A percentile compares a stretch with the other conserved stretches of the same genome.
Evolutionary conservation across 2,888 invertebrate genomes (phyloP).

Genomic region (Falcaria lacertinaria): DNA sequence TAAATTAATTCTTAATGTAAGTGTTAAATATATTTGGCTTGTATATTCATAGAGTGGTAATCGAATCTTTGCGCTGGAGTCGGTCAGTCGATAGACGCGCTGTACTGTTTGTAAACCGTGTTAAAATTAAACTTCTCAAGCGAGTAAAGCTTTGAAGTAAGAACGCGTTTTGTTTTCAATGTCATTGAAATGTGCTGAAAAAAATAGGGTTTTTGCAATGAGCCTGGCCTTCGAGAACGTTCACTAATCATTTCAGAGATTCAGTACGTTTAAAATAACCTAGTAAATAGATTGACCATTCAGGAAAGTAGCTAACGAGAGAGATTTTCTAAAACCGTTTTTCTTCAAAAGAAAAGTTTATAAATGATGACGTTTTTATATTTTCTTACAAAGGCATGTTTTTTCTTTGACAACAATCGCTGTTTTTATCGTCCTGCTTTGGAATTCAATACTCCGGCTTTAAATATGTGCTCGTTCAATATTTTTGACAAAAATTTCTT

Average conservation of each 20-base stretch:
- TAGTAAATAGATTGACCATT: slow-evolving; percentile 1
- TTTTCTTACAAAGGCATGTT: background rate
- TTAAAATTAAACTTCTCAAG: slow-evolving; percentile 22
- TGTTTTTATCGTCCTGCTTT: no score
- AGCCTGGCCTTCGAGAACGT: slow-evolving; percentile 47
- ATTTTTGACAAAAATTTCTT: no score
- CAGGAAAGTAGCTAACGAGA: no score
- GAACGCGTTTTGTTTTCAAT: slow-evolving; percentile 38
- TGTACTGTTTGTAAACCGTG: slow-evolving; percentile 15
- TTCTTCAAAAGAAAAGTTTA: no score
- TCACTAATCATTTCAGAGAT: slow-evolving; percentile 44
- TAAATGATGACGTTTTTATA: no score
- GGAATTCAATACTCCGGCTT: no score
- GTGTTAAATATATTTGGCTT: slow-evolving; percentile 30
- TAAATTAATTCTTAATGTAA: slow-evolving; percentile 33
- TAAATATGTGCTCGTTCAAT: no score
- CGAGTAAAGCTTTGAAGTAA: slow-evolving; percentile 11
- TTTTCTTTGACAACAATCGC: no score
- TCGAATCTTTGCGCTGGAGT: slow-evolving; percentile 3
- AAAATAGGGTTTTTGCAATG: slow-evolving; percentile 45
- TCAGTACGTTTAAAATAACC: slow-evolving; percentile 14
- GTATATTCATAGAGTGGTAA: slow-evolving; percentile 53
- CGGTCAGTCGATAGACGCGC: slow-evolving; percentile 21
- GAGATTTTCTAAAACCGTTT: no score
- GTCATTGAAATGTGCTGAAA: slow-evolving; percentile 47